A percentile compares a stretch with the other conserved stretches of the same genome.
Conservation (phyloP, 2,888 invertebrate species). For the Drosophila acutilabella region DNA sequence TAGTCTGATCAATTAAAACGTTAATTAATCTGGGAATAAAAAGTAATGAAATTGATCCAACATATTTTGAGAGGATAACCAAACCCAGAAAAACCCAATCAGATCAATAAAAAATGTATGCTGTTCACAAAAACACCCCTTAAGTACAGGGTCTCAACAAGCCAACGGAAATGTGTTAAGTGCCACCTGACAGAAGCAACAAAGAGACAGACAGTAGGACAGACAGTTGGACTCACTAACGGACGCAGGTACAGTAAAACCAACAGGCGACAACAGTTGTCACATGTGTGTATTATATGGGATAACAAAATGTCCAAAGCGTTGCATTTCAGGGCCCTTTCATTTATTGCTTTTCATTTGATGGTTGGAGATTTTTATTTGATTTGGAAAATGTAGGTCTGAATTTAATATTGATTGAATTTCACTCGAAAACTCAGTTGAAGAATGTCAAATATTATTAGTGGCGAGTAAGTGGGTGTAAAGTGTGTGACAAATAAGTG, state of each 20-base stretch:
- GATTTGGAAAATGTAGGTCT: constrained; percentile 4
- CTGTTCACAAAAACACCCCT: too few species aligned
- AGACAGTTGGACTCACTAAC: neutral
- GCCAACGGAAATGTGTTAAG: constrained; percentile 59
- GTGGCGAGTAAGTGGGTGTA: neutral
- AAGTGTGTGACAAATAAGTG: too few species aligned
- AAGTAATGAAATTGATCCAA: too few species aligned
- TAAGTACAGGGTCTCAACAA: too few species aligned
- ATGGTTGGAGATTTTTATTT: neutral
- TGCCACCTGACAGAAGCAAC: constrained; percentile 35
- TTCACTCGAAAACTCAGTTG: neutral
- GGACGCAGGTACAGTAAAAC: neutral
- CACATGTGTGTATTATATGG: constrained; percentile 15
- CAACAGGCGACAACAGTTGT: constrained; percentile 25
- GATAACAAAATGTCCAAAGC: constrained; percentile 13
- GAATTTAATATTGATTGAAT: constrained; percentile 25
- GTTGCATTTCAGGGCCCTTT: neutral
- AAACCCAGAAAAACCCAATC: too few species aligned
- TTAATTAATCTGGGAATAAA: too few species aligned
- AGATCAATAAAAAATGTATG: too few species aligned
- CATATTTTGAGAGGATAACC: too few species aligned
- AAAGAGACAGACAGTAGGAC: neutral
- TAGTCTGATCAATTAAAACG: too few species aligned
- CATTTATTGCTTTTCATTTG: constrained; percentile 31
- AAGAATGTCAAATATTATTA: neutral